Base-by-base conservation (phyloP, 2,113 vertebrate genomes). In the Pyxicephalus adspersus region DNA sequence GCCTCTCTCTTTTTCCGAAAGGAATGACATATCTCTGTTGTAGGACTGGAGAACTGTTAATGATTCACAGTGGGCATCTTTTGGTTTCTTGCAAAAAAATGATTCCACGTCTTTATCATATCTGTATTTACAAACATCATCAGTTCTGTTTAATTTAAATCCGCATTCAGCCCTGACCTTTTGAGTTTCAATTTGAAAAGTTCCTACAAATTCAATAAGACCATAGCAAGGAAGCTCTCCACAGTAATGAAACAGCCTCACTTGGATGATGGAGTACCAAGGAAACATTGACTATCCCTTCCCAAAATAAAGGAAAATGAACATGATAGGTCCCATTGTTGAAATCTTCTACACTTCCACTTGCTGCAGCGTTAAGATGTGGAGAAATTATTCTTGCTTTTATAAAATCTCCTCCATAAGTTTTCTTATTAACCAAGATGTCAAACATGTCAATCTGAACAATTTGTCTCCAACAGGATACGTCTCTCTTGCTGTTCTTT, bases 21-120 rank as follows among this genome's bases (percentile, higher is more conserved):
- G 74, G 38, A 83, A 84, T 22, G 85, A 85, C 11, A 85, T 3
- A 0, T 23, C 0, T 17, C 2, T 64, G 19, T 79, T 85, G 28
- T n/a, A 72, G 25, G 77, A 68, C 9, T 4, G 58, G 51, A 87
- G 0, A 0, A 76, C 20, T 2, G 67, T 54, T 20, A 87, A 57
- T 0, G 84, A 78, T 19, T 75, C 68, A 68, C 84, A 88, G 13
- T 77, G 61, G 3, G 87, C 3, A 0, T 11, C 11, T 15, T 52
- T 28, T 29, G 83, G 85, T 60, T 66, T 88, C 64, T 83, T 9
- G 2, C 85, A 85, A 38, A 85, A 87, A 83, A 86, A 87, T 6
- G 23, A 76, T 71, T 87, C 85, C n/a, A 83, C 29, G 71, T 86
- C 84, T 25, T 71, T 29, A 1, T 9, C 2, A 51, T 86, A 73